Percentiles rank a stretch among this genome's conserved stretches.
phyloP scores from a whole-genome alignment of 2,113 vertebrate species.

The Cygnus atratus region DNA sequence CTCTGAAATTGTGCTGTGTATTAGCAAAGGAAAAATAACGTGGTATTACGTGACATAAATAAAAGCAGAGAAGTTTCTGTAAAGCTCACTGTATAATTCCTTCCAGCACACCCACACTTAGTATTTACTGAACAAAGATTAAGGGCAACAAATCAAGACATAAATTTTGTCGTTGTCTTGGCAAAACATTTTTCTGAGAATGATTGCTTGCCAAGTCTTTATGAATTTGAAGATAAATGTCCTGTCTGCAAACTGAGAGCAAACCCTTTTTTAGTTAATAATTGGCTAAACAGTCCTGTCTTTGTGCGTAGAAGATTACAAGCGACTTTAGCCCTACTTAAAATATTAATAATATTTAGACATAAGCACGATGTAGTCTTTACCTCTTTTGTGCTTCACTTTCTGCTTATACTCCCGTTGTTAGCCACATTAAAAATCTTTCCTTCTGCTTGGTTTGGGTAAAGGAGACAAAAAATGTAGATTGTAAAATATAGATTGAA shows the following conservation, averaged over 20 bases:
- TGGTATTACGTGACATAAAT: constrained; percentile 52
- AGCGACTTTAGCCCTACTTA: not conserved
- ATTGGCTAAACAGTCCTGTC: constrained; percentile 22
- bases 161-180: constrained; percentile 54
- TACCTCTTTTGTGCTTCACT: not conserved
- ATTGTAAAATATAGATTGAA: not conserved
- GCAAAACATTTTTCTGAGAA: constrained; percentile 49
- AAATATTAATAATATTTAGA: not conserved
- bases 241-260: constrained; percentile 2
- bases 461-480: not conserved
- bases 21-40: constrained; percentile 60
- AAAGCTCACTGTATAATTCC: constrained; percentile 34
- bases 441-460: not conserved
- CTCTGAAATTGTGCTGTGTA: constrained; percentile 42
- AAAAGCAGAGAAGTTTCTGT: constrained; percentile 48
- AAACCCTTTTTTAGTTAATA: constrained; percentile 42
- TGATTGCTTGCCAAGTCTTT: constrained; percentile 44
- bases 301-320: not conserved
- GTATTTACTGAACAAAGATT: constrained; percentile 60
- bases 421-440: not conserved
- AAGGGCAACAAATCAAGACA: constrained; percentile 42
- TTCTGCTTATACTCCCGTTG: not conserved
- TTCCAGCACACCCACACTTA: constrained; percentile 57
- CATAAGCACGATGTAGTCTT: not conserved
- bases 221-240: constrained; percentile 55